Conservation (phyloP, 2,888 invertebrate species). For the Leptinotarsa tumamoca region DNA sequence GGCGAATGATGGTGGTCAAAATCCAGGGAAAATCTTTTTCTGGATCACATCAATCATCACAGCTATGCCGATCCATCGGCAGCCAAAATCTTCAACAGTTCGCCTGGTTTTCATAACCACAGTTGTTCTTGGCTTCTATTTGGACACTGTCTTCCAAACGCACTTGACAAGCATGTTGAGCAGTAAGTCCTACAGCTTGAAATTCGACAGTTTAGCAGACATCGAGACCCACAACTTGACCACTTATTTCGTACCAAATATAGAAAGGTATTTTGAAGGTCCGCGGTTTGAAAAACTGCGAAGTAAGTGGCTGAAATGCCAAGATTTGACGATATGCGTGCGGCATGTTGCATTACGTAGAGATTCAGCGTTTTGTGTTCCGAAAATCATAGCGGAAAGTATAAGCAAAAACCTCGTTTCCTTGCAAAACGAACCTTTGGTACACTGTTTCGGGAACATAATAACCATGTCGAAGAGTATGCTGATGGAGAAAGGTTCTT, state of each 20-base stretch:
- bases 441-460: slow-evolving; percentile 54
- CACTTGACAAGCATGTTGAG: slow-evolving; percentile 53
- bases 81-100: slow-evolving; percentile 9
- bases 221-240: slow-evolving; percentile 50
- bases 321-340: slow-evolving; percentile 50
- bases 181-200: slow-evolving; percentile 46
- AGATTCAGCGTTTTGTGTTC: slow-evolving; percentile 52
- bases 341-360: slow-evolving; percentile 48
- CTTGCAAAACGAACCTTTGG: slow-evolving; percentile 41
- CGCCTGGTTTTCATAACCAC: slow-evolving; percentile 22
- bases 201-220: slow-evolving; percentile 52
- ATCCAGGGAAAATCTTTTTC: not conserved
- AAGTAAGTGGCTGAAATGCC: slow-evolving; percentile 44
- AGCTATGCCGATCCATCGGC: not conserved
- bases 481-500: slow-evolving; percentile 58
- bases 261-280: slow-evolving; percentile 47
- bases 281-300: slow-evolving; percentile 18
- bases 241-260: slow-evolving; percentile 49
- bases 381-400: slow-evolving; percentile 54
- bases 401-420: slow-evolving; percentile 52
- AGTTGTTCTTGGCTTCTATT: slow-evolving; percentile 50
- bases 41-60: slow-evolving; percentile 7
- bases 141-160: slow-evolving; percentile 51
- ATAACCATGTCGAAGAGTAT: slow-evolving; percentile 59
- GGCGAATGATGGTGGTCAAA: not conserved